Evolutionary conservation across 2,888 invertebrate genomes (phyloP), one percentile per base, ranked within the genome.

Genomic region (Dynastes tityus): DNA sequence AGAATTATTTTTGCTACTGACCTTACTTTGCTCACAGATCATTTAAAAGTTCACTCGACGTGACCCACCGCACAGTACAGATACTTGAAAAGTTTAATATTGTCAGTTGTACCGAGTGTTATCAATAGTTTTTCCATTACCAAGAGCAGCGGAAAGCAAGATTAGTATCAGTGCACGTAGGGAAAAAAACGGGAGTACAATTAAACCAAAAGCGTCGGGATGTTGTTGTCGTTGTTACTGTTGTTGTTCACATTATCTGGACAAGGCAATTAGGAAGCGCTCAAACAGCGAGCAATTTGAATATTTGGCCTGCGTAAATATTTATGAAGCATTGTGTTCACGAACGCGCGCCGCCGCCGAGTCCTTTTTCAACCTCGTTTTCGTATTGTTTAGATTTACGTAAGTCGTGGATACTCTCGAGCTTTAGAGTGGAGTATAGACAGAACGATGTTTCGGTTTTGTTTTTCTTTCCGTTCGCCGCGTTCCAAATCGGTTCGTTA

Each of bases 271-370:
- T 74, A 74, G 73, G 73, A 61, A 40, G 45, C 61, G 45, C 61
- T 61, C 61, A 37, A 61, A 61, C 73, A 22, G 40, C 45, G 58
- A 61, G 11, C 61, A 61, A 73, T 74, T 61, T 61, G 73, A 61
- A 74, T 74, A 61, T 74, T 74, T 74, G 73, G 61, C 27, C 61
- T 49, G 73, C 61, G 61, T 74, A 74, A 74, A 74, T 74, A 74
- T 74, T 74, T 74, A 74, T 74, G 61, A 74, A 61, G 73, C 73
- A 61, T 74, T 74, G 73, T 71, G 55, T 53, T 71, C 53, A 32
- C 58, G 71, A 71, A 55, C 61, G 61, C 68, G 9, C 45, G 45
- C 45, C 45, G 45, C 16, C 45, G 22, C 16, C 29, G 70, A 45
- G 49, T 61, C 22, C 73, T 74, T 74, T 74, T 74, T 49, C 61